Conservation (phyloP, 2,888 invertebrate genomes). For the Phaonia tiefii region DNA sequence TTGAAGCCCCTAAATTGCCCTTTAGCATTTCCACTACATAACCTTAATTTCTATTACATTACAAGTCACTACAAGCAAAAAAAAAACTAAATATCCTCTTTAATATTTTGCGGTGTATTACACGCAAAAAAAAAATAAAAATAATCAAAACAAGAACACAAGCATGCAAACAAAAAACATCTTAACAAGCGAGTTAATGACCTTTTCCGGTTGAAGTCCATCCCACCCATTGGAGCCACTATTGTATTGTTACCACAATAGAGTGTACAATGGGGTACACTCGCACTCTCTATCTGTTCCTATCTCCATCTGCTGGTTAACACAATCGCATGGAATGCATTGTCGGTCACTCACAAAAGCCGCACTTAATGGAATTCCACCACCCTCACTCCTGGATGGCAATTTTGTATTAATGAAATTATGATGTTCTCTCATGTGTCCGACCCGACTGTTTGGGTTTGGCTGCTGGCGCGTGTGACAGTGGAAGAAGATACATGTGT, state of each 20-base stretch:
- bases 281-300: background rate
- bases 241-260: background rate
- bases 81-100: slow-evolving; percentile 20
- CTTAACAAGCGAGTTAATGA: slow-evolving; percentile 42
- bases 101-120: slow-evolving; percentile 15
- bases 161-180: slow-evolving; percentile 4
- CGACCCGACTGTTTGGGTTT: background rate
- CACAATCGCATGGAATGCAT: too few species aligned
- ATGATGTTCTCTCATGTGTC: slow-evolving; percentile 7
- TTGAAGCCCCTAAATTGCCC: too few species aligned
- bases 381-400: slow-evolving; percentile 1
- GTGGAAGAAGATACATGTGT: background rate
- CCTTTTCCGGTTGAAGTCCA: slow-evolving; percentile 51
- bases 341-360: slow-evolving; percentile 1
- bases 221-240: background rate
- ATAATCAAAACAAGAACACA: slow-evolving; percentile 2
- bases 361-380: slow-evolving; percentile 17
- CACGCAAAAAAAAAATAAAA: background rate
- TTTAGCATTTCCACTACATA: too few species aligned
- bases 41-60: too few species aligned
- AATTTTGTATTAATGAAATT: slow-evolving; percentile 16
- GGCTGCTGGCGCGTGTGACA: background rate
- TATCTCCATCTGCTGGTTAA: too few species aligned
- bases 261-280: too few species aligned
- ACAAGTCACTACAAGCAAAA: too few species aligned